Evolutionary conservation across 2,113 vertebrate genomes (phyloP).

Genomic region (Morone saxatilis): DNA sequence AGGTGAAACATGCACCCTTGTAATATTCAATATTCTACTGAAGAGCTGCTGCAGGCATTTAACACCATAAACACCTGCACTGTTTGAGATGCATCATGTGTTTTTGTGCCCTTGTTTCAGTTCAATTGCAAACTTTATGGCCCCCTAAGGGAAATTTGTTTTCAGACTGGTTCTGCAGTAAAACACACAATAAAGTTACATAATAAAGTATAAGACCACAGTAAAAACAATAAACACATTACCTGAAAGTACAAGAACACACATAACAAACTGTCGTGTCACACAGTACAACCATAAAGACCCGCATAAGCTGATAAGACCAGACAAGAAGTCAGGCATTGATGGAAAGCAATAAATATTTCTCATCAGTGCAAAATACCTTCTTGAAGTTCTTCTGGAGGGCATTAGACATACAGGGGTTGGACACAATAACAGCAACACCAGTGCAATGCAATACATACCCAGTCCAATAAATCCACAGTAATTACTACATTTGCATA

Average conservation of each 20-base stretch:
- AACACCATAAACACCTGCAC: constrained; percentile 23
- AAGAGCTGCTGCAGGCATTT: constrained; percentile 29
- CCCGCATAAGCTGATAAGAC: constrained; percentile 28
- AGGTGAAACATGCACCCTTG: constrained; percentile 4
- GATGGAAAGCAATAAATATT: constrained; percentile 29
- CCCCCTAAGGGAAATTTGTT: constrained; percentile 59
- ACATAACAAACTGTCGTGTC: constrained; percentile 26
- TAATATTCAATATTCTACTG: constrained; percentile 40
- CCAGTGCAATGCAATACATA: background rate
- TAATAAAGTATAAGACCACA: constrained; percentile 49
- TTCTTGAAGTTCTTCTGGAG: background rate
- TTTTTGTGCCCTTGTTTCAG: constrained; percentile 46
- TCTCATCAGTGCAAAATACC: background rate
- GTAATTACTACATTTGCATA: background rate
- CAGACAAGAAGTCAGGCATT: constrained; percentile 4
- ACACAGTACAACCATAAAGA: constrained; percentile 8
- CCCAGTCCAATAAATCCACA: background rate
- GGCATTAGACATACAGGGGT: background rate
- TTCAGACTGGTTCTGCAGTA: constrained; percentile 50
- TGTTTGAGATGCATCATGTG: constrained; percentile 49
- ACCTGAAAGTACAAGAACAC: constrained; percentile 41
- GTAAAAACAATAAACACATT: constrained; percentile 62
- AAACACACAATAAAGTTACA: constrained; percentile 61
- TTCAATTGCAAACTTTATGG: constrained; percentile 53
- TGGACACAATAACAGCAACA: background rate